Percentiles rank a stretch among this genome's conserved stretches.
phyloP scores from a whole-genome alignment of 2,797 vertebrate genomes.

The Eurystomus glaucurus region DNA sequence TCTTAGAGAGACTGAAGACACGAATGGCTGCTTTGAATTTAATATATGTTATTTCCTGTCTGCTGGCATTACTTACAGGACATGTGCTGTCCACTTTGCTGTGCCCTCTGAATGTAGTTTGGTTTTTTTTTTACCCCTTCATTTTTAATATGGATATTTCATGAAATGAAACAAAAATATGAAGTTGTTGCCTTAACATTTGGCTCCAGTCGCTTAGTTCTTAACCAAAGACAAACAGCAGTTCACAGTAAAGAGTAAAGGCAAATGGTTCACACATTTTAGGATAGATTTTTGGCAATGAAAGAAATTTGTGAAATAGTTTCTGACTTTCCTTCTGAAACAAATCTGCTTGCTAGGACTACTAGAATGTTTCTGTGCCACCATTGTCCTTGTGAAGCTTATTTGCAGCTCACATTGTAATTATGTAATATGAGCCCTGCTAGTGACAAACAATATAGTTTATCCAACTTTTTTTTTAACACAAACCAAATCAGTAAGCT shows the following conservation, averaged over 20 bases:
- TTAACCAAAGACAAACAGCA: slow-evolving; percentile 43
- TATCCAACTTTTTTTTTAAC: background rate
- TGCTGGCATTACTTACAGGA: slow-evolving; percentile 25
- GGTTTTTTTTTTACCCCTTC: background rate
- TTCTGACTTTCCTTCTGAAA: slow-evolving; percentile 11
- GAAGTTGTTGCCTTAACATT: slow-evolving; percentile 43
- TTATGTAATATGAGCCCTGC: background rate
- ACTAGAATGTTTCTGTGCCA: background rate
- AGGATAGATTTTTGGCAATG: slow-evolving; percentile 65
- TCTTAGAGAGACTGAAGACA: slow-evolving; percentile 73
- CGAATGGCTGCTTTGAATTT: slow-evolving; percentile 76
- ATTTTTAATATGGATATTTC: background rate
- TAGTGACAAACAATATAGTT: background rate
- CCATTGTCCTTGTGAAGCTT: background rate
- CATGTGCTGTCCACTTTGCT: slow-evolving; percentile 49
- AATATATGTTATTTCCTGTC: slow-evolving; percentile 78
- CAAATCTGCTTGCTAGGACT: slow-evolving; percentile 1
- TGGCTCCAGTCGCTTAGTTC: slow-evolving; percentile 15
- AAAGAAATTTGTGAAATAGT: slow-evolving; percentile 58
- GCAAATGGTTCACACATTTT: slow-evolving; percentile 69
- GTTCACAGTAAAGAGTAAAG: slow-evolving; percentile 26
- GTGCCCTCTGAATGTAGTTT: background rate
- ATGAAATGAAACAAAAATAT: slow-evolving; percentile 31
- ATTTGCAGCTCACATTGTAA: background rate
- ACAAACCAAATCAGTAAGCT: background rate